Evolutionary conservation across 2,888 invertebrate genomes (phyloP).

Genomic region (Dilophus febrilis): DNA sequence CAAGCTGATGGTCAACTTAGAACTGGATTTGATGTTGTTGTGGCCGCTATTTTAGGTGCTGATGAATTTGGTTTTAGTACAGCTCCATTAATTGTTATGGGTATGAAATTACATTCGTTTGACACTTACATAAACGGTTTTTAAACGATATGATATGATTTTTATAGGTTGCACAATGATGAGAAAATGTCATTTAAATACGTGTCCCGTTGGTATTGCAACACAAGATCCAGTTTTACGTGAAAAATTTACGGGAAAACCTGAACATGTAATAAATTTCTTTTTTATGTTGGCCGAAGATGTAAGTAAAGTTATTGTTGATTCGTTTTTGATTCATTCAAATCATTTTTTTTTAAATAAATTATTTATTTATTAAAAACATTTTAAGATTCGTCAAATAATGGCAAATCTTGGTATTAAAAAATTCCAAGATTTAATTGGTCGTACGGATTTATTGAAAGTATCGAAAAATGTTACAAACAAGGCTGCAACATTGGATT

Average conservation of each 20-base stretch:
- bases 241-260: slow-evolving; percentile 93
- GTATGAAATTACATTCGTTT: slow-evolving; percentile 23
- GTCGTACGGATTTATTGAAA: slow-evolving; percentile 75
- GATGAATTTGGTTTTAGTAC: slow-evolving; percentile 99
- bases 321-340: too few relatives aligned
- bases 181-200: slow-evolving; percentile 98
- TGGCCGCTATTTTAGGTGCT: slow-evolving; percentile 89
- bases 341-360: background rate
- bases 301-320: too few relatives aligned
- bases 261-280: slow-evolving; percentile 94
- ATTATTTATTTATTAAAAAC: background rate
- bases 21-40: slow-evolving; percentile 90
- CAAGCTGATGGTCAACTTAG: slow-evolving; percentile 94
- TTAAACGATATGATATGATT: slow-evolving; percentile 4
- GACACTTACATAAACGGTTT: too few relatives aligned
- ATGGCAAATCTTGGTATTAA: slow-evolving; percentile 86
- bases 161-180: slow-evolving; percentile 89
- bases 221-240: slow-evolving; percentile 93
- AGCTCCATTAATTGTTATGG: slow-evolving; percentile 91
- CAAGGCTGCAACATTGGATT: slow-evolving; percentile 74
- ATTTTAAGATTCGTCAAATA: slow-evolving; percentile 54
- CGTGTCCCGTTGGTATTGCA: slow-evolving; percentile 97
- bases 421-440: slow-evolving; percentile 78
- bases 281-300: slow-evolving; percentile 97
- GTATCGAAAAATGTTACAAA: slow-evolving; percentile 51